These are phyloP conservation scores for Doryteuthis pealeii DNA, from an alignment of 1,140 invertebrate genomes.

Conservation along the genomic window DNA sequence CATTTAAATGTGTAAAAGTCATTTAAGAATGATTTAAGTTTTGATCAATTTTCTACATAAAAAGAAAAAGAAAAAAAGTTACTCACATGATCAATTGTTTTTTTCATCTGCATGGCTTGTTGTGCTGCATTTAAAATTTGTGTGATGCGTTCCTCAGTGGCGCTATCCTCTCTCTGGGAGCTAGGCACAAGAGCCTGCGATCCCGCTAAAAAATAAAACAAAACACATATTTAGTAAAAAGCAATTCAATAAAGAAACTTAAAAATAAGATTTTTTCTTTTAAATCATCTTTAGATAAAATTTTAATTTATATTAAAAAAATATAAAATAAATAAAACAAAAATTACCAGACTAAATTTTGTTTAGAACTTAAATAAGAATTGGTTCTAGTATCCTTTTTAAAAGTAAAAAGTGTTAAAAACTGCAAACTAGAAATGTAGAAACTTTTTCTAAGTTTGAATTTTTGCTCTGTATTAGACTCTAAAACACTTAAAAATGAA, in stretches of 20 bases:
- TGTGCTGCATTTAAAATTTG: conserved; percentile 89
- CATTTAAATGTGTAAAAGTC: too few relatives aligned
- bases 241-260: not conserved
- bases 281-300: not conserved
- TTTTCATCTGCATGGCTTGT: conserved; percentile 61
- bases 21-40: too few relatives aligned
- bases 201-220: conserved; percentile 61
- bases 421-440: too few relatives aligned
- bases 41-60: too few relatives aligned
- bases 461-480: too few relatives aligned
- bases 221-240: conserved; percentile 5
- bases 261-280: not conserved
- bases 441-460: too few relatives aligned
- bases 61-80: too few relatives aligned
- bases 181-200: conserved; percentile 61
- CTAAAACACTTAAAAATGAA: too few relatives aligned
- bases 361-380: too few relatives aligned
- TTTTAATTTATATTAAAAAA: not conserved
- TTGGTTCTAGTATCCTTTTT: too few relatives aligned
- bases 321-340: not conserved
- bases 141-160: conserved; percentile 88
- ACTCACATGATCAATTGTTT: conserved; percentile 44
- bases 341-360: too few relatives aligned
- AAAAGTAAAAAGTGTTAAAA: too few relatives aligned
- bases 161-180: conserved; percentile 73